Conservation (phyloP, 2,888 invertebrate genomes). For the Dryococelus australis region DNA sequence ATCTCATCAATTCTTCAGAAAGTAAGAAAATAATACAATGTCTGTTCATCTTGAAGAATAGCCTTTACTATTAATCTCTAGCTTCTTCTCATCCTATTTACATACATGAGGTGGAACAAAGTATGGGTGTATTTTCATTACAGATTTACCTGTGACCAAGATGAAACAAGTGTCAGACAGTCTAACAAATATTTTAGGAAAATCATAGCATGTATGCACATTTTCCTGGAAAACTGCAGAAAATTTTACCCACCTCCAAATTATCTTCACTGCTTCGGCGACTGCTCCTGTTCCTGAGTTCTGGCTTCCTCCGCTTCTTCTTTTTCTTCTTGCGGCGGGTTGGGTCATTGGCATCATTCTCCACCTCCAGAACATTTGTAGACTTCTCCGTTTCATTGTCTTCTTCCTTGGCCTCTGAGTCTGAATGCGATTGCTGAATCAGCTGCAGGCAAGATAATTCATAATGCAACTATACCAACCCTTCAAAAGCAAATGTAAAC, state of each 20-base stretch:
- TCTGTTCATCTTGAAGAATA: too few species aligned
- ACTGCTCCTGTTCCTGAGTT: conserved; percentile 37
- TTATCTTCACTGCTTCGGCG: conserved; percentile 70
- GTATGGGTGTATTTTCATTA: too few species aligned
- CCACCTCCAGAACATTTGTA: conserved; percentile 61
- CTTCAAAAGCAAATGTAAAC: neutral
- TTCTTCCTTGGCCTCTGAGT: conserved; percentile 74
- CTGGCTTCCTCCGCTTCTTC: conserved; percentile 63
- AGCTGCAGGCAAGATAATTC: conserved; percentile 59
- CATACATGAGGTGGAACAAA: too few species aligned
- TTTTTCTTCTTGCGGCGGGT: conserved; percentile 70
- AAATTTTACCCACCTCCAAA: conserved; percentile 61
- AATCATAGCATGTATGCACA: too few species aligned
- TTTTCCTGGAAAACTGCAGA: too few species aligned
- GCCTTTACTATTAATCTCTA: too few species aligned
- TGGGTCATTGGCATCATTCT: conserved; percentile 59
- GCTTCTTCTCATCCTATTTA: too few species aligned
- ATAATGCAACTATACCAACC: neutral
- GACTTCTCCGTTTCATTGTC: conserved; percentile 68
- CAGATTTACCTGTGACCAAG: too few species aligned
- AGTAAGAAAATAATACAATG: too few species aligned
- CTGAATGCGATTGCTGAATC: conserved; percentile 71
- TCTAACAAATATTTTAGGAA: too few species aligned
- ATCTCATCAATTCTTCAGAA: too few species aligned
- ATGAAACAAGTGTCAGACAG: too few species aligned